A percentile compares a stretch with the other conserved stretches of the same genome.
These are phyloP conservation scores for Tapirus indicus DNA, from an alignment of 2,797 vertebrate genomes.

Conservation along the genomic window DNA sequence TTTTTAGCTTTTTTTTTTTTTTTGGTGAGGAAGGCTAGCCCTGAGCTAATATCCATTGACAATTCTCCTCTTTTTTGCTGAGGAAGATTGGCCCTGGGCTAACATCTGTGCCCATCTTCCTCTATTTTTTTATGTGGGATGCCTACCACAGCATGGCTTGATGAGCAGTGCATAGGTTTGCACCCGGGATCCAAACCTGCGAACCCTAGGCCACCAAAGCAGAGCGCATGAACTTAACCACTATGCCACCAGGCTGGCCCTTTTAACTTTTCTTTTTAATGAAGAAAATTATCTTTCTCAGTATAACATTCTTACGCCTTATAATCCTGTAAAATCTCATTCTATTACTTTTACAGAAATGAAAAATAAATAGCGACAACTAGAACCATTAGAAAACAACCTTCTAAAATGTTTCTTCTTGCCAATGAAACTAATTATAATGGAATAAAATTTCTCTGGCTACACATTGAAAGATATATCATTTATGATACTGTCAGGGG, in stretches of 20 bases:
- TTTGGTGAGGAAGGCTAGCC: too few species aligned
- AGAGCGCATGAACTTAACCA: too few species aligned
- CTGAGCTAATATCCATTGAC: too few species aligned
- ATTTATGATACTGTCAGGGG: constrained; percentile 54
- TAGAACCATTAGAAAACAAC: constrained; percentile 49
- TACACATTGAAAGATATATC: constrained; percentile 60
- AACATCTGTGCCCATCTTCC: too few species aligned
- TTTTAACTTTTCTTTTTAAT: constrained; percentile 27
- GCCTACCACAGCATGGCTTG: too few species aligned
- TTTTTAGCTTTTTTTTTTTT: not conserved
- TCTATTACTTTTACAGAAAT: constrained; percentile 36
- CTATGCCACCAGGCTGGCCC: too few species aligned
- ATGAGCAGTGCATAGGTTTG: too few species aligned
- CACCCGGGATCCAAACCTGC: too few species aligned
- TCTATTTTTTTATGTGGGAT: too few species aligned
- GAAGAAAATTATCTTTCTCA: constrained; percentile 62
- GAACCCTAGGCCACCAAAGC: too few species aligned
- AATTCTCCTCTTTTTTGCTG: too few species aligned
- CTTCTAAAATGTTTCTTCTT: constrained; percentile 62
- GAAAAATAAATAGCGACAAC: constrained; percentile 52
- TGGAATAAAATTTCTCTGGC: constrained; percentile 57
- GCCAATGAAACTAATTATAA: constrained; percentile 61
- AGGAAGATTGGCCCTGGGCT: too few species aligned
- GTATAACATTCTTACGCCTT: not conserved
- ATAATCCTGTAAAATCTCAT: constrained; percentile 56